Evolutionary conservation across 2,888 invertebrate genomes (phyloP), one percentile per base, ranked within the genome.

Genomic region (Ferrisia virgata): DNA sequence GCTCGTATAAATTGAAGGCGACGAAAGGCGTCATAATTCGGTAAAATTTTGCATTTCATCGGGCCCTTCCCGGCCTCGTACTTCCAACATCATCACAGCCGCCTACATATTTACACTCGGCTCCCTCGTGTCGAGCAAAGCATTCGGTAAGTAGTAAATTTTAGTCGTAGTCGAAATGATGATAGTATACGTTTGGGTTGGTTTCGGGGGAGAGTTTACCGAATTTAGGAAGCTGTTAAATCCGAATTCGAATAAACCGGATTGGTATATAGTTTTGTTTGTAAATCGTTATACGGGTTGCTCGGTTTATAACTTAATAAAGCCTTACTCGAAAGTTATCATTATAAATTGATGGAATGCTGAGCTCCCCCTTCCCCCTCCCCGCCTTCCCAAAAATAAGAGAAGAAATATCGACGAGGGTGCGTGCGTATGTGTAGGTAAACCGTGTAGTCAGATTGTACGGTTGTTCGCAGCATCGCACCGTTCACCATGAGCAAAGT

Each of bases 301-400:
- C 18, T 47, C 58, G 25, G 58, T 64, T 64, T 64, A 64, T 64
- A 64, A 64, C 25, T 64, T 64, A 28, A 28, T 64, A 64, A 64
- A 64, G 58, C 58, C 18, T 4, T 28, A 64, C 58, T 64, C 22
- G 58, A 64, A 28, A 64, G 58, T 64, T 64, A 25, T 28, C 58
- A 64, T 64, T 64, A 64, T 64, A 64, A 64, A 64, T 64, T 64
- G 58, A 64, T 64, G 58, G 58, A 64, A 64, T 64, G 58, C 28
- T 64, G 58, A 64, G 28, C 22, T n/a, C n/a, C n/a, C n/a, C n/a
- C n/a, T n/a, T n/a, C n/a, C n/a, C n/a, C n/a, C n/a, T n/a, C n/a
- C n/a, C n/a, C n/a, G n/a, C n/a, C n/a, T n/a, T n/a, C n/a, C n/a
- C n/a, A 2, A 47, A 47, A 47, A 2, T 18, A 18, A 47, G 18